Conservation (phyloP, 2,113 vertebrate genomes). For the Seriola quinqueradiata region DNA sequence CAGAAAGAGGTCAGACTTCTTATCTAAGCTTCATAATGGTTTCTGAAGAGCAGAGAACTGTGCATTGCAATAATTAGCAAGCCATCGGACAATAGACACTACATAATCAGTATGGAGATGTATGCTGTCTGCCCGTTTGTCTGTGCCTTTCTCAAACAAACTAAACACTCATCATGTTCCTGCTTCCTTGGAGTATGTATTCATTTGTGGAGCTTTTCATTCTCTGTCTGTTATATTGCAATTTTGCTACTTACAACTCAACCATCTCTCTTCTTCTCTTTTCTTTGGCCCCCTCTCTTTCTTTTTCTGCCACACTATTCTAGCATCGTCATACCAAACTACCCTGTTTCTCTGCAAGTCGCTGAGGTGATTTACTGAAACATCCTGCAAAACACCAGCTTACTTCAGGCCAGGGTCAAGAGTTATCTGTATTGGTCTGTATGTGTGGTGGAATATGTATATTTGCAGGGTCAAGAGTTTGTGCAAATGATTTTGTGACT, state of each 20-base stretch:
- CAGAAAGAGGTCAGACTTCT: conserved; percentile 81
- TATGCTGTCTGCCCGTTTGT: conserved; percentile 55
- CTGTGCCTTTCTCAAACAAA: conserved; percentile 55
- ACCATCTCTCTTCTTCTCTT: not conserved
- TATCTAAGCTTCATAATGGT: conserved; percentile 74
- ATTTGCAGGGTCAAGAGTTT: conserved; percentile 36
- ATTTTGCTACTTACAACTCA: conserved; percentile 27
- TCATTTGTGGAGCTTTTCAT: conserved; percentile 60
- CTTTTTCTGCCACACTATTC: not conserved
- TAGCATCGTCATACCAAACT: conserved; percentile 31
- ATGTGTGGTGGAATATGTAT: conserved; percentile 13
- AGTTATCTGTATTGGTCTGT: conserved; percentile 10
- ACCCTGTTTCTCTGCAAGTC: not conserved
- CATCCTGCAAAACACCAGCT: conserved; percentile 24
- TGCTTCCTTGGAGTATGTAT: conserved; percentile 67
- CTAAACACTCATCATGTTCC: conserved; percentile 59
- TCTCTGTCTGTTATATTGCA: conserved; percentile 37
- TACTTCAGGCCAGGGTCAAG: conserved; percentile 37
- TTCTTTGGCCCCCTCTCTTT: not conserved
- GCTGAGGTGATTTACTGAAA: conserved; percentile 4
- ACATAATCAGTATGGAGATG: conserved; percentile 79
- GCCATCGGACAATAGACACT: conserved; percentile 67
- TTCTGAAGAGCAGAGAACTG: conserved; percentile 72
- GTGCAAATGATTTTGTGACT: conserved; percentile 26
- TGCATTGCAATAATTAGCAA: conserved; percentile 76